Percentiles rank a stretch among this genome's conserved stretches.
Evolutionary conservation across 2,113 vertebrate genomes (phyloP).

Genomic region (Chlorodrepanis virens): DNA sequence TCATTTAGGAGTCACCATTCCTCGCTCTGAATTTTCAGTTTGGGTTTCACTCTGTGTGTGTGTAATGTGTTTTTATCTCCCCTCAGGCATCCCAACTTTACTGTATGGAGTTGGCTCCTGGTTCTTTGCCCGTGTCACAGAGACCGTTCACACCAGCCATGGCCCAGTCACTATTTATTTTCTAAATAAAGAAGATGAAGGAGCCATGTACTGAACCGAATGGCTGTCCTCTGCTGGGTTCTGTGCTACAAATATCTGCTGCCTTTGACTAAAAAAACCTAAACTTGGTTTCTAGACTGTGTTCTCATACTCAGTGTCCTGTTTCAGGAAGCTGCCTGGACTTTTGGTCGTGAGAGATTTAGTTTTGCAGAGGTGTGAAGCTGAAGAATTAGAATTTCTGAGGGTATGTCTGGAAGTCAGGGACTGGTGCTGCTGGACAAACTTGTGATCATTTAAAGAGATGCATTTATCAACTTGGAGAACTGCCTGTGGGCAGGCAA

Average conservation of each 20-base stretch:
- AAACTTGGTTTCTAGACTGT: not conserved
- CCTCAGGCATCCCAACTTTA: constrained; percentile 91
- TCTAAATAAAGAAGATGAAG: constrained; percentile 94
- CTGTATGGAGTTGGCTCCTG: constrained; percentile 94
- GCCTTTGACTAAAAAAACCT: constrained; percentile 35
- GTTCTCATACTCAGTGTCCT: not conserved
- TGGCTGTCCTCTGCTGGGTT: not conserved
- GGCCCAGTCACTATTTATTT: constrained; percentile 94
- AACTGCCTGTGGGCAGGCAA: not conserved
- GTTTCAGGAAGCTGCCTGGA: not conserved
- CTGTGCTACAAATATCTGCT: not conserved
- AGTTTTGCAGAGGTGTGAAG: not conserved
- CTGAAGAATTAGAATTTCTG: not conserved
- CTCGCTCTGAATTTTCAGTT: not conserved
- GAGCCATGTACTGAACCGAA: constrained; percentile 83
- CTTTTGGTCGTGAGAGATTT: not conserved
- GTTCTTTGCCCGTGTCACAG: constrained; percentile 89
- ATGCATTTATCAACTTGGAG: not conserved
- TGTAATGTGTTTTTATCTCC: constrained; percentile 41
- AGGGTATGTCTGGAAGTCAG: not conserved
- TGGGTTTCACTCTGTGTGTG: not conserved
- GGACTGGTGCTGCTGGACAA: not conserved
- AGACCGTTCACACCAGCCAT: constrained; percentile 88
- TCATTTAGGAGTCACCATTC: not conserved
- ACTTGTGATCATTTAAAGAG: not conserved